Evolutionary conservation across 2,797 vertebrate genomes (phyloP), one percentile per base, ranked within the genome.

Genomic region (Alauda arvensis): DNA sequence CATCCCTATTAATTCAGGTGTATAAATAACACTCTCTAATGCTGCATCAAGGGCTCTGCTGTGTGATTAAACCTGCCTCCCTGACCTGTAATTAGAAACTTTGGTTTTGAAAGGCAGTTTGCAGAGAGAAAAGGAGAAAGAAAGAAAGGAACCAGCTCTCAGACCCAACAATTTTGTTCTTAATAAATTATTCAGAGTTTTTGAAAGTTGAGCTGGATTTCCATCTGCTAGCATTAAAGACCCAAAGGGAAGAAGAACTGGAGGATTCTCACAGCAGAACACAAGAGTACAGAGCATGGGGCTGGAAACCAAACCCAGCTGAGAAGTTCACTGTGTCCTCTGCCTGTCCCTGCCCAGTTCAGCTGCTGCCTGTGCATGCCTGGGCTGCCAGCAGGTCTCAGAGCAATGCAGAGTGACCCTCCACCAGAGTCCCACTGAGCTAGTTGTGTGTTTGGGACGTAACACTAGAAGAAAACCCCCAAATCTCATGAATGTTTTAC

Each of bases 81-180:
- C 96, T 96, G 96, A 97, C 96, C 96, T 97, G 97, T 97, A 97
- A 97, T 97, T 97, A 97, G 97, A 97, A 97, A 97, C 97, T 96
- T 96, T 89, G 87, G 91, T 83, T 96, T 96, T 95, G 94, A 96
- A 96, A 95, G 90, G 91, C 93, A 94, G 91, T 94, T 95, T 93
- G 94, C 82, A 90, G 82, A 91, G 83, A 95, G 90, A 95, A 95
- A 95, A 94, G 77, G 85, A 66, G 62, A 86, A 77, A 65, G 57
- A 60, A 95, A 95, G 94, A 96, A 89, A 87, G 89, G 85, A 95
- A 90, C 80, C 45, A 46, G 86, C 95, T 94, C 95, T 93, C 87
- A 92, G 94, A 94, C 91, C 95, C 89, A 95, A 96, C 95, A 96
- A 96, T 97, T 96, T 96, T 95, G 95, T 96, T 93, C 93, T 93